These are phyloP conservation scores for Pachycephala philippinensis DNA, from an alignment of 2,113 vertebrate genomes.

Conservation along the genomic window DNA sequence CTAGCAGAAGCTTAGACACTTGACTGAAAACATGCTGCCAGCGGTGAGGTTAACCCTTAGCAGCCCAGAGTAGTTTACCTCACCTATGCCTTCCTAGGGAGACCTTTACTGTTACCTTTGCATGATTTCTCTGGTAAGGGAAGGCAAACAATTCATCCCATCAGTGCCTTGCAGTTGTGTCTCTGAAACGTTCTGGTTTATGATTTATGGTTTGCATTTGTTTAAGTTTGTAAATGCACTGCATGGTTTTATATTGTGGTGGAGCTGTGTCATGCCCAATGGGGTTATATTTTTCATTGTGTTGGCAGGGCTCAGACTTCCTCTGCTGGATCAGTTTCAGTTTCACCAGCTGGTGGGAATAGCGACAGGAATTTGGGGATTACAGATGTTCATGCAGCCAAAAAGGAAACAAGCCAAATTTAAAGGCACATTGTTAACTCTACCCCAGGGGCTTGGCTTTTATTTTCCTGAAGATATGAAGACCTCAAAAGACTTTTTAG, in stretches of 20 bases:
- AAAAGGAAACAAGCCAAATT: background rate
- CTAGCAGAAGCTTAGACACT: constrained; percentile 50
- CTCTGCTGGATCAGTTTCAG: background rate
- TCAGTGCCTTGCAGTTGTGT: background rate
- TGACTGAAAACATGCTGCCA: constrained; percentile 22
- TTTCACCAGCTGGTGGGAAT: constrained; percentile 15
- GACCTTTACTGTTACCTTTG: background rate
- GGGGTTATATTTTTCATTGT: background rate
- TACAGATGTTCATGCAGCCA: background rate
- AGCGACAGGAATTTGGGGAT: constrained; percentile 16
- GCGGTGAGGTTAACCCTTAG: constrained; percentile 40
- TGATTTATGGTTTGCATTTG: background rate
- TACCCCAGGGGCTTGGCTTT: background rate
- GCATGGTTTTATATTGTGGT: background rate
- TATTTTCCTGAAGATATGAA: background rate
- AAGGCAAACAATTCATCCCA: background rate
- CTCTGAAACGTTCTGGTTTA: background rate
- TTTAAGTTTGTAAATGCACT: background rate
- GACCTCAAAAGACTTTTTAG: background rate
- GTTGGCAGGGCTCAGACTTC: background rate
- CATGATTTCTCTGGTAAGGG: background rate
- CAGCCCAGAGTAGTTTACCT: background rate
- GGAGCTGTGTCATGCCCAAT: background rate
- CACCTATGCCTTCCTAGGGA: background rate
- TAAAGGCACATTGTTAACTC: background rate